Evolutionary conservation across 2,888 invertebrate species (phyloP), one percentile per base, ranked within the genome.

Genomic region (Drosophila dives): DNA sequence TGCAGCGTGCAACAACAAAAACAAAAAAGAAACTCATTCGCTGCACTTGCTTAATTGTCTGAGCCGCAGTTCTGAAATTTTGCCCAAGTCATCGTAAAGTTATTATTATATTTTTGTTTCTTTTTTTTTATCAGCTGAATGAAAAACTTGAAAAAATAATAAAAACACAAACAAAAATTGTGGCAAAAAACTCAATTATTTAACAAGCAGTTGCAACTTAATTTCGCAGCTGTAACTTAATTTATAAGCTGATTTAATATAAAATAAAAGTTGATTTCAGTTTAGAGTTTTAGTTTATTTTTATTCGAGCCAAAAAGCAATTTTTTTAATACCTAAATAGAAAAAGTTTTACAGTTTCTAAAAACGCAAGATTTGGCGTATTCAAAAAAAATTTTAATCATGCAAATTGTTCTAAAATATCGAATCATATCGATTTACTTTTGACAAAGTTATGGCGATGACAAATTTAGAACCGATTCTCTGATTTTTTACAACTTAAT

Each of bases 41-140:
- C 49, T 76, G 80, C 86, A 68, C 82, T 80, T 80, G 88, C 83
- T 77, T 85, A 89, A 85, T 85, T 89, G 88, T 86, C 74, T 75
- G 64, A 64, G 72, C 66, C 66, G 50, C 66, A 58, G 26, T 64
- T 61, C 33, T 38, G 38, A 42, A 55, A 50, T 54, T 48, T 63
- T 48, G 23, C 11, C 12, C 34, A 49, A 72, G 49, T 50, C 48
- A 64, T 58, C 77, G 49, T 66, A 48, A 76, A 80, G 56, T 63
- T 50, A 60, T 63, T 45, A 59, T 53, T 33, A 32, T 42, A 17
- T 45, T 23, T 15, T 45, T 12, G 20, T 36, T 58, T 51, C 36
- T 56, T 40, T n/a, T 51, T 42, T 56, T 40, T n/a, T 23, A 15
- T 17, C 15, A n/a, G n/a, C 40, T 29, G 34, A 58, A 34, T 20